These are phyloP conservation scores for Vulpes lagopus DNA, from an alignment of 2,113 vertebrate genomes.

Conservation along the genomic window DNA sequence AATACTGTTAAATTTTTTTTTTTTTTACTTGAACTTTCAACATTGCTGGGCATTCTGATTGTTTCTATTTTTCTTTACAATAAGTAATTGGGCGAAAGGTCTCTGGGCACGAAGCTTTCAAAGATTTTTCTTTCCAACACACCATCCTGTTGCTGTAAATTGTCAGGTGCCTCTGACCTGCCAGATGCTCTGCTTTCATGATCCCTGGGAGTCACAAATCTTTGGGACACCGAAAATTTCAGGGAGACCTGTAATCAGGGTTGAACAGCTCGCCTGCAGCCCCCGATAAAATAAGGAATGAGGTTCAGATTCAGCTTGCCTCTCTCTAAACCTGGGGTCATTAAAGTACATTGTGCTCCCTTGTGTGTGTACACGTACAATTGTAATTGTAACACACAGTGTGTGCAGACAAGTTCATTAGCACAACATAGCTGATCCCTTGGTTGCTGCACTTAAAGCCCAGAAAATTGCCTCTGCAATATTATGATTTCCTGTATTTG, in stretches of 20 bases:
- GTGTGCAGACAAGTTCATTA: not conserved
- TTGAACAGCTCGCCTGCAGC: not conserved
- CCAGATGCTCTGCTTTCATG: not conserved
- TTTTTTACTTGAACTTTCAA: not conserved
- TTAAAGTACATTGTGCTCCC: not conserved
- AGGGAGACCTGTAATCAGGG: not conserved
- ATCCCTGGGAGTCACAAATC: rapidly evolving
- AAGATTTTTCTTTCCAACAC: not conserved
- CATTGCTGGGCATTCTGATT: not conserved
- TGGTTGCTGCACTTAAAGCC: not conserved
- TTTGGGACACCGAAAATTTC: not conserved
- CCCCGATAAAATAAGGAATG: not conserved
- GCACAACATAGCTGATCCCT: not conserved
- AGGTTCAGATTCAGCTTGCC: not conserved
- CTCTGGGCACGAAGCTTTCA: not conserved
- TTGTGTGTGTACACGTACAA: not conserved
- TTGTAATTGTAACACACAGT: not conserved
- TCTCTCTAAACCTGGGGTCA: not conserved
- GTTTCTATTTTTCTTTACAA: not conserved
- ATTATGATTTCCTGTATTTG: not conserved
- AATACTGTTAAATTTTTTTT: not conserved
- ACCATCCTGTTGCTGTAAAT: not conserved
- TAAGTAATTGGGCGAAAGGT: not conserved
- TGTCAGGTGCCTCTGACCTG: not conserved
- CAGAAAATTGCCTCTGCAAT: not conserved